Conservation (phyloP, 2,888 invertebrate species). For the Abrostola triplasia region DNA sequence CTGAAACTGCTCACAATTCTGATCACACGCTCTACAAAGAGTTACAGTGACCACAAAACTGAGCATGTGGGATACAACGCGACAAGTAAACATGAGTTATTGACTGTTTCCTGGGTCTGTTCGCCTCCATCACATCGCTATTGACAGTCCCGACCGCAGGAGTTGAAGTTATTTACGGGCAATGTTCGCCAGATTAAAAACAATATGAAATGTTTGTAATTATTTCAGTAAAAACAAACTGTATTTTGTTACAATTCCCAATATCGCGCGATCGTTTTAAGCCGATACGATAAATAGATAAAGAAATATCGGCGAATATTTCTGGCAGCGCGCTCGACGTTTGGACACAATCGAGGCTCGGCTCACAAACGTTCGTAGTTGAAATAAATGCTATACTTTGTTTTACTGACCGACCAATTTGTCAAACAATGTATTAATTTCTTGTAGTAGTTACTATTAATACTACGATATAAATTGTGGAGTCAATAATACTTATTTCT, state of each 20-base stretch:
- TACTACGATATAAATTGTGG: constrained; percentile 5
- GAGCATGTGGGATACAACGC: neutral
- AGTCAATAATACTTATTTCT: neutral
- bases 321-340: constrained; percentile 24
- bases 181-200: constrained; percentile 32
- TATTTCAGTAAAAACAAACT: constrained; percentile 20
- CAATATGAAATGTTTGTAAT: constrained; percentile 23
- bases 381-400: constrained; percentile 35
- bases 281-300: constrained; percentile 50
- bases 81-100: neutral
- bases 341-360: constrained; percentile 40
- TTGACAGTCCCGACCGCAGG: neutral
- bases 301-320: constrained; percentile 45
- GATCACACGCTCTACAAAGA: constrained; percentile 1
- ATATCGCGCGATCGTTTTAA: constrained; percentile 37
- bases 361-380: constrained; percentile 32
- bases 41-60: neutral
- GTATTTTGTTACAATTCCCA: constrained; percentile 34
- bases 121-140: neutral
- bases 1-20: constrained; percentile 1
- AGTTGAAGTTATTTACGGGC: constrained; percentile 6
- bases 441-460: constrained; percentile 15
- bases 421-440: constrained; percentile 43
- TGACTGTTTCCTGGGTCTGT: neutral
- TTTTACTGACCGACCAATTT: constrained; percentile 27